Evolutionary conservation across 1,140 invertebrate species (phyloP).

Genomic region (Copidosoma floridanum): DNA sequence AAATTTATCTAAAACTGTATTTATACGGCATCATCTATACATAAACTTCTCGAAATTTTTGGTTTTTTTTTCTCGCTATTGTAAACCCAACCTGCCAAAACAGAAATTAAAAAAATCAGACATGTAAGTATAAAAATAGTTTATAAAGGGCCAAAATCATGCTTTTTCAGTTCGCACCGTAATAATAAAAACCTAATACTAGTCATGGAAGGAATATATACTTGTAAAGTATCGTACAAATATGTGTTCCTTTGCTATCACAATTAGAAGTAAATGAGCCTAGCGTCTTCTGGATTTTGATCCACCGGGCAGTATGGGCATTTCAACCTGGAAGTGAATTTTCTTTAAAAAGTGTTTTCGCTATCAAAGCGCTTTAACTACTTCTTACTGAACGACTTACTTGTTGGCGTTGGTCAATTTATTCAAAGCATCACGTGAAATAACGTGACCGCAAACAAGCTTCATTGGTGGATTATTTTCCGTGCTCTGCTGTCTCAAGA

Average conservation of each 20-base stretch:
- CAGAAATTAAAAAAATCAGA: constrained; percentile 6
- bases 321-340: constrained; percentile 78
- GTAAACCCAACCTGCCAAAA: constrained; percentile 14
- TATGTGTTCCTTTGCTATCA: constrained; percentile 39
- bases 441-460: constrained; percentile 96
- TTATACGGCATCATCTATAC: too few relatives aligned
- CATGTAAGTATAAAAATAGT: constrained; percentile 2
- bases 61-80: not conserved
- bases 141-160: too few relatives aligned
- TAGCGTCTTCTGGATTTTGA: constrained; percentile 88
- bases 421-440: constrained; percentile 93
- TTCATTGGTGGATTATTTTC: constrained; percentile 97
- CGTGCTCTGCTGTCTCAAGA: constrained; percentile 92
- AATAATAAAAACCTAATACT: constrained; percentile 24
- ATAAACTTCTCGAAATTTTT: too few relatives aligned
- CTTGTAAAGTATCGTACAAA: constrained; percentile 23
- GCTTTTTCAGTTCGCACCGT: constrained; percentile 11
- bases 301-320: constrained; percentile 98
- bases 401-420: constrained; percentile 92
- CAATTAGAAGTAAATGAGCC: constrained; percentile 85
- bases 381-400: constrained; percentile 59
- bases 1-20: constrained; percentile 6
- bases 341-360: constrained; percentile 49
- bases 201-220: constrained; percentile 20
- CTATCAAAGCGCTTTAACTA: constrained; percentile 33